A percentile compares a stretch with the other conserved stretches of the same genome.
These are phyloP conservation scores for Gallinago stenura DNA, from an alignment of 2,797 vertebrate species.

Conservation along the genomic window DNA sequence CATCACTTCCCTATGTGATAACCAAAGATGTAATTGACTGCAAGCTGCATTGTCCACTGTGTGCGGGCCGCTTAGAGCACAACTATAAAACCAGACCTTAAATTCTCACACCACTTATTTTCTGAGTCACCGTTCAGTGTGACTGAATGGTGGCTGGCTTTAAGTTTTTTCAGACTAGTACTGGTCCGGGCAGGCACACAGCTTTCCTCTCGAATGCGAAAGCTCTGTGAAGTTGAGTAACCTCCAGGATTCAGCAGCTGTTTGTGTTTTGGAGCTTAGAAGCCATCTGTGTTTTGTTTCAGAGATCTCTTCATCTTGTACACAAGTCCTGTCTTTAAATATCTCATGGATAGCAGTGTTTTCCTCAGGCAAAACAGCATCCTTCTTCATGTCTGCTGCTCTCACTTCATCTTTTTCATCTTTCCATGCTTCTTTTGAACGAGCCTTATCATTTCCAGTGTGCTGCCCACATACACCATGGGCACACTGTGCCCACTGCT, in stretches of 20 bases:
- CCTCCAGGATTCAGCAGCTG: constrained; percentile 68
- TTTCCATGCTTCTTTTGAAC: not conserved
- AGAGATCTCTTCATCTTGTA: constrained; percentile 70
- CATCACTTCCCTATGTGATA: fast-evolving
- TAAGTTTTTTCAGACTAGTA: not conserved
- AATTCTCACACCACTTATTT: not conserved
- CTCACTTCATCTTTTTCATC: constrained; percentile 7
- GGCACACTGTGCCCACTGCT: not conserved
- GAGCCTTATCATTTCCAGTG: not conserved
- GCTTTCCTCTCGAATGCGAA: constrained; percentile 1
- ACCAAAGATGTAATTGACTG: not conserved
- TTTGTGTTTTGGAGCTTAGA: constrained; percentile 61
- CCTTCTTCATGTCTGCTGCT: constrained; percentile 31
- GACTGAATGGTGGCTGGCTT: not conserved
- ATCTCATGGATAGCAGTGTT: constrained; percentile 56
- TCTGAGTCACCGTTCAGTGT: not conserved
- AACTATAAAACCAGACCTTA: not conserved
- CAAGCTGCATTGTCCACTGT: not conserved
- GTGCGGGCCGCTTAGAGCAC: not conserved
- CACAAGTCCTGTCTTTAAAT: constrained; percentile 65
- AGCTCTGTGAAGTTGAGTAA: constrained; percentile 47
- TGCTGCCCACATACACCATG: not conserved
- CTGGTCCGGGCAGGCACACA: not conserved
- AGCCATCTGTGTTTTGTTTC: constrained; percentile 74
- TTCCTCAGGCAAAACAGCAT: constrained; percentile 66